These are phyloP conservation scores for Hemiscyllium ocellatum DNA, from an alignment of 2,113 vertebrate genomes.

Conservation along the genomic window DNA sequence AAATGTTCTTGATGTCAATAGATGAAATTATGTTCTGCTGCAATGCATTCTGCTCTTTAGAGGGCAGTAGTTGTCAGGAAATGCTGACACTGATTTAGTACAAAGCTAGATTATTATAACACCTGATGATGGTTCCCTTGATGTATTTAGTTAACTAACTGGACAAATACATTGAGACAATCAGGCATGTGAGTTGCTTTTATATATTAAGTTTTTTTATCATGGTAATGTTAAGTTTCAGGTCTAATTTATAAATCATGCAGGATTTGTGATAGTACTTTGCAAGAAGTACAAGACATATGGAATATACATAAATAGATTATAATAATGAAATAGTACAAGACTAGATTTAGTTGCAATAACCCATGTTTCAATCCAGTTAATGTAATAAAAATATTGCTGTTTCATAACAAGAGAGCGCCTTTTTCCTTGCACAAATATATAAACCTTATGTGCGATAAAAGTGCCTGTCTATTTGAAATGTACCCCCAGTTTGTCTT, in stretches of 20 bases:
- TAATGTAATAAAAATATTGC: neutral
- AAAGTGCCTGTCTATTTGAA: neutral
- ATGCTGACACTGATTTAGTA: neutral
- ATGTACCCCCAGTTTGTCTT: neutral
- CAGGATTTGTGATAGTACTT: neutral
- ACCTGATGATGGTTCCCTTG: neutral
- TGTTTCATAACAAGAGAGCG: neutral
- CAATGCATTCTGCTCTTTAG: slow-evolving; percentile 43
- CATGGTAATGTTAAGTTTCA: neutral
- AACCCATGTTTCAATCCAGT: neutral
- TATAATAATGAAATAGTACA: neutral
- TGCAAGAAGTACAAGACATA: neutral
- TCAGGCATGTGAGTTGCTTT: neutral
- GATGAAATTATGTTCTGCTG: neutral
- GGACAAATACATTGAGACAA: neutral
- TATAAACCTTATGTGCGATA: too few relatives aligned
- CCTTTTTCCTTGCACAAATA: neutral
- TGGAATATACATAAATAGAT: neutral
- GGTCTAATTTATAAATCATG: neutral
- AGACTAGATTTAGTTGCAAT: neutral
- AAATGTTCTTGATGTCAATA: neutral
- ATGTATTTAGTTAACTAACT: neutral
- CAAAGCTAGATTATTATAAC: neutral
- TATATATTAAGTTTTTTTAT: neutral
- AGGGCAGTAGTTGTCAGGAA: slow-evolving; percentile 46